phyloP scores from a whole-genome alignment of 2,888 invertebrate species.

The Amiota communis region DNA sequence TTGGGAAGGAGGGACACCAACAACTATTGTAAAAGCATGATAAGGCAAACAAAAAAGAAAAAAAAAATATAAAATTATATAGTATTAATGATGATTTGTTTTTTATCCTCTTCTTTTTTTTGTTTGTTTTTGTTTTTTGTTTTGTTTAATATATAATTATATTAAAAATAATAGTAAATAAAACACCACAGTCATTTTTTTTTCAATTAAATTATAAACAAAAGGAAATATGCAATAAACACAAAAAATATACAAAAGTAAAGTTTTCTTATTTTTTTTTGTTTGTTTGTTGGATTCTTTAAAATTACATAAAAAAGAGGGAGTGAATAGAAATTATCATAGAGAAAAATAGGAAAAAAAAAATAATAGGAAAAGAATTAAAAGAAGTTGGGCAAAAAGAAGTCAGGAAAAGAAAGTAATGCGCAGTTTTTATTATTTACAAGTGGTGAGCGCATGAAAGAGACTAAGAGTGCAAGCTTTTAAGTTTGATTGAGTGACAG shows the following conservation, averaged over 20 bases:
- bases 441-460: conserved; percentile 20
- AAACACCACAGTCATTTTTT: conserved; percentile 69
- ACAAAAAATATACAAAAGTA: conserved; percentile 32
- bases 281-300: background rate
- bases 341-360: background rate
- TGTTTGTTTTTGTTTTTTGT: conserved; percentile 26
- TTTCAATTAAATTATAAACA: conserved; percentile 40
- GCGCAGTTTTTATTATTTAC: conserved; percentile 35
- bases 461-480: background rate
- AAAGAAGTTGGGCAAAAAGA: too few species aligned
- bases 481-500: background rate
- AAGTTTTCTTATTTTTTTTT: conserved; percentile 9
- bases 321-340: background rate
- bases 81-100: conserved; percentile 3
- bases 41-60: conserved; percentile 13
- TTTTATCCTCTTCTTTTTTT: background rate
- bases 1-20: conserved; percentile 16
- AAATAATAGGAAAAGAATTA: too few species aligned
- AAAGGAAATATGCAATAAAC: conserved; percentile 32
- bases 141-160: conserved; percentile 45
- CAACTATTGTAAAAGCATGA: conserved; percentile 24
- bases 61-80: background rate
- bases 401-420: background rate
- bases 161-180: conserved; percentile 64
- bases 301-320: conserved; percentile 18